A percentile compares a stretch with the other conserved stretches of the same genome.
Evolutionary conservation across 2,797 vertebrate species (phyloP).

Genomic region (Periparus ater): DNA sequence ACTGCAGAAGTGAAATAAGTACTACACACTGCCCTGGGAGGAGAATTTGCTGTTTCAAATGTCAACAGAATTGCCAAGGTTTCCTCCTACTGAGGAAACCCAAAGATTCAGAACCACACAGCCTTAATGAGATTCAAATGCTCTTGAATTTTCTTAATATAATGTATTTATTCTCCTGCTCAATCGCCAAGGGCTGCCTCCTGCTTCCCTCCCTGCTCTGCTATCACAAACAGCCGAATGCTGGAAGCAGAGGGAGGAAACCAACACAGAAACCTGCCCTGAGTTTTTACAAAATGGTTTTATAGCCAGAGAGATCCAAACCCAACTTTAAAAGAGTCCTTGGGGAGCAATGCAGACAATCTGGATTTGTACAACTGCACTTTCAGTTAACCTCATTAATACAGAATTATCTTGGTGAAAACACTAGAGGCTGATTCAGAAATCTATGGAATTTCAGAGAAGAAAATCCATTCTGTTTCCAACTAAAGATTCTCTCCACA

Average conservation of each 20-base stretch:
- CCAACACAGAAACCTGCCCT: not conserved
- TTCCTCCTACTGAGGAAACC: not conserved
- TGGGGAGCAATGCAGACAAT: not conserved
- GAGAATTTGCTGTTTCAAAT: not conserved
- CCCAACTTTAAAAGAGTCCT: not conserved
- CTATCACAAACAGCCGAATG: not conserved
- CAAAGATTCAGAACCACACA: not conserved
- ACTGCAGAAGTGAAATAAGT: not conserved
- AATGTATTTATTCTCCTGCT: not conserved
- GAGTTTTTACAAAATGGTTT: not conserved
- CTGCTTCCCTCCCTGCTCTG: not conserved
- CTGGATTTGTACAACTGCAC: slow-evolving; percentile 1
- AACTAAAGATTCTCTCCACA: not conserved
- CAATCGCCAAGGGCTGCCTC: not conserved
- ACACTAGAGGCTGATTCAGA: not conserved
- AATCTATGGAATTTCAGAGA: not conserved
- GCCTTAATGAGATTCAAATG: not conserved
- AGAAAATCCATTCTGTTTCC: not conserved
- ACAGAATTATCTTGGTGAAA: not conserved
- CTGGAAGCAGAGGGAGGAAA: not conserved
- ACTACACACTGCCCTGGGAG: not conserved
- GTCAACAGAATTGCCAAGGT: not conserved
- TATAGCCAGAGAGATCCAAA: not conserved
- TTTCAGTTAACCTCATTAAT: slow-evolving; percentile 44
- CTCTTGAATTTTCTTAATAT: not conserved